These are phyloP conservation scores for Craniophora ligustri DNA, from an alignment of 2,888 invertebrate species.

Conservation along the genomic window DNA sequence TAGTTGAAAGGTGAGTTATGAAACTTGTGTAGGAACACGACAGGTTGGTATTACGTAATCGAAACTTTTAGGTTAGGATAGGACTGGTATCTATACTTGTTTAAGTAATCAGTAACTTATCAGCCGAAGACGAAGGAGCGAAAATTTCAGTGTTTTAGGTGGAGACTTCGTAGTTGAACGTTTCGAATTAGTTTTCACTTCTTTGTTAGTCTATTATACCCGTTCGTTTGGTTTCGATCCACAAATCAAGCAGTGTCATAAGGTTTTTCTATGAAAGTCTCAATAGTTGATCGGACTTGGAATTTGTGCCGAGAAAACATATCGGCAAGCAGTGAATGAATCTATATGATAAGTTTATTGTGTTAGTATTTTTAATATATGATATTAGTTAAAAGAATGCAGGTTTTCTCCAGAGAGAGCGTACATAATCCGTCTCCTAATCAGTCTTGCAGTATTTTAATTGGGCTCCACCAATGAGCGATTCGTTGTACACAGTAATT, in stretches of 20 bases:
- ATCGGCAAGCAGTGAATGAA: too few relatives aligned
- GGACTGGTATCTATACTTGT: slow-evolving; percentile 25
- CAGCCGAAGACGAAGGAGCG: too few relatives aligned
- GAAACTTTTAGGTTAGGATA: slow-evolving; percentile 44
- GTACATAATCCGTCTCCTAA: slow-evolving; percentile 39
- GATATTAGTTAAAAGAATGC: slow-evolving; percentile 24
- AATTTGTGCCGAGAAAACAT: too few relatives aligned
- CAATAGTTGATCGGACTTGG: too few relatives aligned
- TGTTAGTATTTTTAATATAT: slow-evolving; percentile 7
- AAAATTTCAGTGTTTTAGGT: slow-evolving; percentile 14
- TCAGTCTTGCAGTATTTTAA: slow-evolving; percentile 46
- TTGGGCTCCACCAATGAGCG: slow-evolving; percentile 27
- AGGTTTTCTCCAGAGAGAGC: slow-evolving; percentile 36
- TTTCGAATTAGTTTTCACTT: too few relatives aligned
- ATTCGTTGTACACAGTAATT: slow-evolving; percentile 31
- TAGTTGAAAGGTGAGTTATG: slow-evolving; percentile 71
- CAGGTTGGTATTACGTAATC: slow-evolving; percentile 57
- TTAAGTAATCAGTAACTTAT: too few relatives aligned
- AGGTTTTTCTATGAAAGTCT: too few relatives aligned
- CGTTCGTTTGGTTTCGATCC: too few relatives aligned
- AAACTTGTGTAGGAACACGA: slow-evolving; percentile 65
- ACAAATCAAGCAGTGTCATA: too few relatives aligned
- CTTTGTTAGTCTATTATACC: too few relatives aligned
- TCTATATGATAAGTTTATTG: not conserved
- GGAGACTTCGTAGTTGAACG: too few relatives aligned